These are phyloP conservation scores for Bombus balteatus DNA, from an alignment of 1,140 invertebrate species.

Conservation along the genomic window DNA sequence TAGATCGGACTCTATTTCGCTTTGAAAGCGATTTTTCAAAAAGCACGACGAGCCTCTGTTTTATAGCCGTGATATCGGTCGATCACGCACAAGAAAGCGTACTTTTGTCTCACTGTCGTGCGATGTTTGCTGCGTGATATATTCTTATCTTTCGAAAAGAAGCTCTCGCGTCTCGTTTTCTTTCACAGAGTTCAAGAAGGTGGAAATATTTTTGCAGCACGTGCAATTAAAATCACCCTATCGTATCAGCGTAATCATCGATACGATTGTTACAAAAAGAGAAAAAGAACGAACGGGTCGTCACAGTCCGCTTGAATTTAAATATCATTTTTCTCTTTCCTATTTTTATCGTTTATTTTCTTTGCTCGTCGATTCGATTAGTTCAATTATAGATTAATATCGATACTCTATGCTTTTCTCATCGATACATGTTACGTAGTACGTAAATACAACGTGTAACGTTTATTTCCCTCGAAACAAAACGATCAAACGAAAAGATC, in stretches of 20 bases:
- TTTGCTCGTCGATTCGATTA: not conserved
- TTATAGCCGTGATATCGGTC: not conserved
- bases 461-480: not conserved
- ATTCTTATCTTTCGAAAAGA: not conserved
- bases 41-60: not conserved
- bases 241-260: not conserved
- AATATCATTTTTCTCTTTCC: not conserved
- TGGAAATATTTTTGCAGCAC: conserved; percentile 57
- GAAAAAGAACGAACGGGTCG: not conserved
- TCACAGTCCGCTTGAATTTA: conserved; percentile 52
- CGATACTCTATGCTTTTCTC: not conserved
- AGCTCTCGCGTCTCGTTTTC: conserved; percentile 1
- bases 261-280: not conserved
- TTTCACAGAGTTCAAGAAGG: conserved; percentile 61
- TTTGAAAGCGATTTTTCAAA: not conserved
- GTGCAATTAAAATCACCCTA: conserved; percentile 20
- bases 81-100: not conserved
- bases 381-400: not conserved
- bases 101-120: not conserved
- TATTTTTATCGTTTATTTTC: not conserved
- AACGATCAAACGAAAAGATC: not conserved
- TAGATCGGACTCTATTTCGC: not conserved
- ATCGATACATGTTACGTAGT: not conserved
- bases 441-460: not conserved
- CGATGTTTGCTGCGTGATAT: conserved; percentile 40